Evolutionary conservation across 2,113 vertebrate species (phyloP), one percentile per base, ranked within the genome.

Genomic region (Phrynocephalus versicolor): DNA sequence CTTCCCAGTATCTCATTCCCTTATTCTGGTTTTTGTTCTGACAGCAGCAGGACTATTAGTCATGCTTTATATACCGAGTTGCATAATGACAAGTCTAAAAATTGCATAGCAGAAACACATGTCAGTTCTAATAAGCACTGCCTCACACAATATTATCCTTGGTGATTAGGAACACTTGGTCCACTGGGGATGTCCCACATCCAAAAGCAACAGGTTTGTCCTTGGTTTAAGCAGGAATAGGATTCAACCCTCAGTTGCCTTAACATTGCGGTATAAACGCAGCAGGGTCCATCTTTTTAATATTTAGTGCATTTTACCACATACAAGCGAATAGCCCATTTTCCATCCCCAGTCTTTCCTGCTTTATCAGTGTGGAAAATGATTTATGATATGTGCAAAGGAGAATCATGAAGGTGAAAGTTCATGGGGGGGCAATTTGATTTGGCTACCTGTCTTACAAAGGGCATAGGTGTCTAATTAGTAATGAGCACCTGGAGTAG

Each of bases 81-180:
- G 95, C 94, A 95, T 96, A 96, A 96, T 89, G 7, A 88, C 83
- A 90, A 88, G 79, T 93, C 95, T 96, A 96, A 96, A 95, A 96
- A 96, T 92, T 93, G 93, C 94, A 91, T 67, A 88, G 77, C 81
- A 0, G 89, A 0, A 89, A 93, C 92, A 90, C 27, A 2, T 91
- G 93, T 74, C 94, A 93, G 95, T 92, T 93, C 94, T 21, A 90
- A 91, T 58, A 81, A 90, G 74, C 93, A 82, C 87, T 86, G 89
- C 85, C 90, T 89, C 71, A 88, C 85, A 87, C 41, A 91, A 89
- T 83, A 92, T 58, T 27, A 70, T 71, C 83, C 78, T 12, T 67
- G 86, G 83, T 64, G 57, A 65, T 82, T 71, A 87, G 80, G 74
- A 72, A 69, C 37, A 51, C n/a, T 14, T 0, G 16, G 57, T 71